phyloP scores from a whole-genome alignment of 2,797 vertebrate species.

The Manis pentadactyla region DNA sequence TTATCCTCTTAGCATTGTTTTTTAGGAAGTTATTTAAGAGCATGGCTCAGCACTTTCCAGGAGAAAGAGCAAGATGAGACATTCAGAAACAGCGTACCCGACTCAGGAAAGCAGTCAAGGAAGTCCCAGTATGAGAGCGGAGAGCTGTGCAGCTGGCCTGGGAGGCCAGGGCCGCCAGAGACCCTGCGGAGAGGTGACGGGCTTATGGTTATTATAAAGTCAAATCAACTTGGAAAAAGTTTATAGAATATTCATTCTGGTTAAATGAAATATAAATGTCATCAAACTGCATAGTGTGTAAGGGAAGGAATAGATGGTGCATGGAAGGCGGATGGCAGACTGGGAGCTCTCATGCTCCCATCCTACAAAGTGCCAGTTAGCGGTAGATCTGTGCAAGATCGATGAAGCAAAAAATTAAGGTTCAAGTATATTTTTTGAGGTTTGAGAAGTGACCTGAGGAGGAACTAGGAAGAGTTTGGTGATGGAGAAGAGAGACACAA shows the following conservation, averaged over 20 bases:
- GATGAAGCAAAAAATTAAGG: not conserved
- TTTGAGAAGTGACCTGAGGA: not conserved
- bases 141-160: too few relatives aligned
- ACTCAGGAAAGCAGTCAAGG: not conserved
- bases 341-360: not conserved
- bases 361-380: not conserved
- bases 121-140: not conserved
- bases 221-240: too few relatives aligned
- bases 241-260: not conserved
- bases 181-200: accelerated
- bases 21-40: not conserved
- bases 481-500: not conserved
- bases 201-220: too few relatives aligned
- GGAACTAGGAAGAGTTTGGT: not conserved
- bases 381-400: not conserved
- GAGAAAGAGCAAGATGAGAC: not conserved
- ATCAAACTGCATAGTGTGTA: not conserved
- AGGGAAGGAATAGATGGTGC: not conserved
- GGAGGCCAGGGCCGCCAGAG: too few relatives aligned
- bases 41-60: not conserved
- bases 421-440: not conserved
- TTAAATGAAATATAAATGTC: not conserved
- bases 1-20: not conserved
- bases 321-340: not conserved
- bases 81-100: not conserved